phyloP scores from a whole-genome alignment of 2,113 vertebrate genomes.

The Rhinoptilus africanus region DNA sequence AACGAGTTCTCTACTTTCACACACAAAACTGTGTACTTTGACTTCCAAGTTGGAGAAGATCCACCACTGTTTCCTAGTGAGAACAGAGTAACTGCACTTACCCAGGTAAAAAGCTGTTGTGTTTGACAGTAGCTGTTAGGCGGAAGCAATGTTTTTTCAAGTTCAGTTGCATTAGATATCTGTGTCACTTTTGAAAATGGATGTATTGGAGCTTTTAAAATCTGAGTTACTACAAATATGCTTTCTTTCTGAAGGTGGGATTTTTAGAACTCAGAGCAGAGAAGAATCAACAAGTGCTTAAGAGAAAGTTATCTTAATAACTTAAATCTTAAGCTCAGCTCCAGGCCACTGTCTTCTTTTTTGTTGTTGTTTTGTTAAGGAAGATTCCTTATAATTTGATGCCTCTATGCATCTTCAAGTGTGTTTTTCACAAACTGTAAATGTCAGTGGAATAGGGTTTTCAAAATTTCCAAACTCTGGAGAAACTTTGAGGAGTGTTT shows the following conservation, averaged over 20 bases:
- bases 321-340: neutral
- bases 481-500: neutral
- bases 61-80: slow-evolving; percentile 96
- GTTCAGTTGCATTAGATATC: neutral
- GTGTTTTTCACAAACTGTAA: neutral
- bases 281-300: neutral
- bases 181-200: neutral
- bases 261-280: neutral
- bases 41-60: slow-evolving; percentile 97
- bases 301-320: neutral
- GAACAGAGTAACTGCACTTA: slow-evolving; percentile 94
- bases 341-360: neutral
- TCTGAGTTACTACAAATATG: neutral
- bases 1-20: slow-evolving; percentile 99
- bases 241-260: neutral
- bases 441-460: neutral
- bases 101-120: slow-evolving; percentile 79
- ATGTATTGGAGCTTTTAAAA: neutral
- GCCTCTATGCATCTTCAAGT: neutral
- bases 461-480: neutral
- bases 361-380: neutral
- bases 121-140: neutral
- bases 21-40: slow-evolving; percentile 98
- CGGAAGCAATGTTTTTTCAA: neutral
- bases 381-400: neutral